Evolutionary conservation across 1,140 invertebrate genomes (phyloP), one percentile per base, ranked within the genome.

Genomic region (Aradophagus sp.): DNA sequence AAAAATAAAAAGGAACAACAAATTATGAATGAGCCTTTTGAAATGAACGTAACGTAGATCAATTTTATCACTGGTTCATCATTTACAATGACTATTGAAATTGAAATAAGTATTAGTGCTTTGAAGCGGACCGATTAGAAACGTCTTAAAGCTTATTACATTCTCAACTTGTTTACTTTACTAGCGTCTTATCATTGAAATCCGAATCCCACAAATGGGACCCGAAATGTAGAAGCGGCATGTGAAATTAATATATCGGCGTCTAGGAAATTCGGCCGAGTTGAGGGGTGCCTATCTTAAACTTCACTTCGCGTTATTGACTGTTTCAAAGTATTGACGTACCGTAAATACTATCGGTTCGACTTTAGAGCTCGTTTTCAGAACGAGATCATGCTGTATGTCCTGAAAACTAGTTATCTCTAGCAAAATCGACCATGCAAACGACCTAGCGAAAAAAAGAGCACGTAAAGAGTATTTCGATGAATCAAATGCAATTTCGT

Each of bases 171-270:
- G n/a, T 17, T 34, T 61, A 29, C 42, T 16, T 29, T 45, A 26
- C 38, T 45, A 14, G 41, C 31, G 29, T 13, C 48, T 8, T 19
- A 14, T 27, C 20, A 15, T 26, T 44, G 47, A 63, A 63, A 63
- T 45, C 29, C 41, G 42, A 65, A 34, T 48, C 12, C 16, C 34
- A 47, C 34, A 55, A 55, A 47, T 48, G 23, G 34, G 61, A 55
- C 55, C 50, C 45, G 44, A 42, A 58, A 58, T 58, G 32, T 41
- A 35, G 20, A 26, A 26, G 13, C 58, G 62, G 41, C 35, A 29
- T 48, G 44, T 68, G 63, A 68, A 68, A 68, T 59, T 59, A 68
- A 53, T 59, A 59, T 39, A 68, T 59, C 55, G 47, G 63, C 55
- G 63, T 68, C 63, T 59, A 59, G 38, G 55, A 68, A 68, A 41